Base-by-base conservation (phyloP, 2,797 vertebrate species). In the Amniataba percoides region DNA sequence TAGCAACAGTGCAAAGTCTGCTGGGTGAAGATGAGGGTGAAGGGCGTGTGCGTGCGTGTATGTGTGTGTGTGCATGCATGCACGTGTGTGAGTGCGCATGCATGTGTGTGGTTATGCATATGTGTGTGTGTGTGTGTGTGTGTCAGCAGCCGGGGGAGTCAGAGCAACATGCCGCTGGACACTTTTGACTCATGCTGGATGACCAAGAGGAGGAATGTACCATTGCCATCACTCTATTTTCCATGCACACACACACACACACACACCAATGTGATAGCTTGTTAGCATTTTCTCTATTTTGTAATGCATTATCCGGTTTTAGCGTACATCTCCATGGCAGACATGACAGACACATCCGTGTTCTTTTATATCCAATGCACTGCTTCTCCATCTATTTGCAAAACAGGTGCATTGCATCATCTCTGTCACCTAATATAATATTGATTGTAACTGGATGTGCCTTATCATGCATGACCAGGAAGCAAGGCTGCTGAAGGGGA, bases 161-260 rank as follows among this genome's bases (percentile, higher is more conserved):
- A 31, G n/a, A 49, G 23, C 72, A 79, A 62, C 67, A 74, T 0
- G 63, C 85, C 80, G 1, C 3, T 21, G 71, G 83, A 77, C 62
- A 77, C 25, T 55, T 81, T 19, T 86, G 89, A 92, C 79, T 90
- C 83, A 88, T 63, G 48, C 63, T 68, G 59, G 62, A 74, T 78
- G 77, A 82, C 75, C 67, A 25, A 60, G 55, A 67, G 52, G 58
- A 36, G 34, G 40, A 77, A 70, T 19, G 31, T 58, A 58, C 15
- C 21, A 39, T 31, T 1, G 9, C 40, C 40, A 36, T 59, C 27
- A 31, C 48, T 31, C 43, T 2, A 55, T 48, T 58, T 4, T 60
- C 13, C 27, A 43, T 7, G 12, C 1, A 3, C 18, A 21, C 6
- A 9, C 21, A 3, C 18, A 21, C 6, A 9, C 21, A 43, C 69